Base-by-base conservation (phyloP, 2,797 vertebrate genomes). In the Acanthornis magna region DNA sequence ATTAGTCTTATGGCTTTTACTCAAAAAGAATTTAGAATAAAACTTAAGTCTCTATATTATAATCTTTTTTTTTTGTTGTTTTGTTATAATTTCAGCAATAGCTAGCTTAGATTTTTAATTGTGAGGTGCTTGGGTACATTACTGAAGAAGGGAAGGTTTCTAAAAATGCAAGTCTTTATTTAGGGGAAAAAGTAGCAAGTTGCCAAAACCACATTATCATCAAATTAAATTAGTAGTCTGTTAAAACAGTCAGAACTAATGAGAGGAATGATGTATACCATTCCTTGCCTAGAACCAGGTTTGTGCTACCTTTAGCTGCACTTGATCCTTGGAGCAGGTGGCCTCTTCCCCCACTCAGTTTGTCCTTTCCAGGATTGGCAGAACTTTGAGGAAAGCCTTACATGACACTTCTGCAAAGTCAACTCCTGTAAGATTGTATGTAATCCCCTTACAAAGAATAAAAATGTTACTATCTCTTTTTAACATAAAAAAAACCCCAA, bases 391-490 rank as follows among this genome's bases (percentile, higher is more conserved):
- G 18, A 43, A 53, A 20, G 21, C 54, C 45, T 86, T 47, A 3
- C 0, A 0, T 17, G 34, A 40, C 16, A 48, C 26, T 42, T 60
- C 5, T 57, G 43, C 32, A 32, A 38, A 47, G 38, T 67, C 57
- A 18, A 7, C 74, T 61, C 13, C 74, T 61, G 13, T 42, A n/a
- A 72, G 29, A 40, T 47, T 50, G 21, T 10, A 42, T 50, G 45
- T 47, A 30, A 72, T 45, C 11, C 34, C 25, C 11, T 61, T 50
- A 27, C 0, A 3, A 63, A 53, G 26, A 63, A 62, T 11, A 29
- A 85, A 87, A 68, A n/a, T 12, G 4, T 78, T 75, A 18, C 36
- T 11, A 38, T 6, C 17, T 72, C 16, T 81, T 82, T 65, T 42
- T 54, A 53, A 54, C 18, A n/a, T 58, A 7, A 25, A 29, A 20